Conservation (phyloP, 2,113 vertebrate species). For the Pseudorasbora parva region DNA sequence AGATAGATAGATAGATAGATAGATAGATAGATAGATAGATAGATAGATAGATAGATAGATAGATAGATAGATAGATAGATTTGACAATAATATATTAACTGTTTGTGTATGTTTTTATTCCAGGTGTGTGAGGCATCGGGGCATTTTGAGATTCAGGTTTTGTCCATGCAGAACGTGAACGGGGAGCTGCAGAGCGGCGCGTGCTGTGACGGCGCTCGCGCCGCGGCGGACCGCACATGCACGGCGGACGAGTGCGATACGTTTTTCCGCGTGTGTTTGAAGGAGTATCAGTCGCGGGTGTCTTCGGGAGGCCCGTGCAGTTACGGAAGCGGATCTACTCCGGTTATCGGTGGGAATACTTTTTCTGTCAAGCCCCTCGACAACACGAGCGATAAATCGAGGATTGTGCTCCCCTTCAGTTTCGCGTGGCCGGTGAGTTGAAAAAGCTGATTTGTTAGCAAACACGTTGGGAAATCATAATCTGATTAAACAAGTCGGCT, state of each 20-base stretch:
- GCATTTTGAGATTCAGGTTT: constrained; percentile 89
- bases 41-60: too few species aligned
- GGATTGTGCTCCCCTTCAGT: constrained; percentile 89
- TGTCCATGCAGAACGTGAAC: constrained; percentile 87
- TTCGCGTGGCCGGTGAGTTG: constrained; percentile 96
- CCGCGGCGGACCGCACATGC: constrained; percentile 78
- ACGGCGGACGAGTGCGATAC: constrained; percentile 86
- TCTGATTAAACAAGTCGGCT: background rate
- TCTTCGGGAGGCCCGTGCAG: constrained; percentile 88
- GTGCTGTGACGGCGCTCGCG: constrained; percentile 86
- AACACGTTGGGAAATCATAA: background rate
- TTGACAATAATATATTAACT: background rate
- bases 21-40: too few species aligned
- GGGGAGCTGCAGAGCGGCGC: constrained; percentile 87
- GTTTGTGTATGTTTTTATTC: constrained; percentile 29
- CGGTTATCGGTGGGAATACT: constrained; percentile 89
- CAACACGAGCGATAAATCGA: constrained; percentile 75
- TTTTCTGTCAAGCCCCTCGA: constrained; percentile 78
- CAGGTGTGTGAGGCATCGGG: constrained; percentile 87
- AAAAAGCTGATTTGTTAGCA: background rate
- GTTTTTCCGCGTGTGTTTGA: constrained; percentile 91
- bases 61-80: too few species aligned
- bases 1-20: background rate
- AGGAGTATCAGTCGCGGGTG: constrained; percentile 92
- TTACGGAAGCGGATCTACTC: constrained; percentile 87